Base-by-base conservation (phyloP, 2,113 vertebrate species). In the Pterocles burchelli region DNA sequence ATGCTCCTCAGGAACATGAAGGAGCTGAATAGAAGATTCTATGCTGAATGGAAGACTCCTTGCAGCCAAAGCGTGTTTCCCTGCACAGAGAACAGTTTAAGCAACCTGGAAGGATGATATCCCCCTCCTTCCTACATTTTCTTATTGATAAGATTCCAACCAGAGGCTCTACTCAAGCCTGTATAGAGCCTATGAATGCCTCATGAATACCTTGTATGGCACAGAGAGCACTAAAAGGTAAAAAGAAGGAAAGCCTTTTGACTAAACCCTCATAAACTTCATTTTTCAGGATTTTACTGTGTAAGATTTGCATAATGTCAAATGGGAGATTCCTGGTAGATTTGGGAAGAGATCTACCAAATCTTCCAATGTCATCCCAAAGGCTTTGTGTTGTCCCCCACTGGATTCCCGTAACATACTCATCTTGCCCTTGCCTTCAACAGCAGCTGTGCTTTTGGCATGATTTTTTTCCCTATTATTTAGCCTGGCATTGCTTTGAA, bases 171-270 rank as follows among this genome's bases (percentile, higher is more conserved):
- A 19, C 25, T 73, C 26, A 65, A 86, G 48, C 19, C 36, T 81
- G 8, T 34, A 8, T 2, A 21, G 20, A 17, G 16, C 11, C n/a
- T 80, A 3, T 46, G 34, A 25, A 31, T 0, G 0, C 9, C 34
- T 29, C 2, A 18, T 9, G 13, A 43, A 13, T 41, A 66, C 43
- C 41, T 61, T 59, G 22, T 62, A 25, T 31, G 46, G 65, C 33
- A 91, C 13, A 54, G 33, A 25, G 1, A 17, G 9, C 13, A 58
- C 7, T 41, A n/a, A 49, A 24, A 3, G 6, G 9, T 58, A 17
- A 55, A 77, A 29, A 55, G 41, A 24, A 74, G 5, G 31, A 65
- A 85, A 4, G 1, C 1, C 8, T 68, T 79, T 93, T 52, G 38
- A 55, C 18, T 58, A 31, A 33, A 71, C 8, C 11, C 73, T 85